Evolutionary conservation across 2,888 invertebrate species (phyloP).

Genomic region (Colletes collaris): DNA sequence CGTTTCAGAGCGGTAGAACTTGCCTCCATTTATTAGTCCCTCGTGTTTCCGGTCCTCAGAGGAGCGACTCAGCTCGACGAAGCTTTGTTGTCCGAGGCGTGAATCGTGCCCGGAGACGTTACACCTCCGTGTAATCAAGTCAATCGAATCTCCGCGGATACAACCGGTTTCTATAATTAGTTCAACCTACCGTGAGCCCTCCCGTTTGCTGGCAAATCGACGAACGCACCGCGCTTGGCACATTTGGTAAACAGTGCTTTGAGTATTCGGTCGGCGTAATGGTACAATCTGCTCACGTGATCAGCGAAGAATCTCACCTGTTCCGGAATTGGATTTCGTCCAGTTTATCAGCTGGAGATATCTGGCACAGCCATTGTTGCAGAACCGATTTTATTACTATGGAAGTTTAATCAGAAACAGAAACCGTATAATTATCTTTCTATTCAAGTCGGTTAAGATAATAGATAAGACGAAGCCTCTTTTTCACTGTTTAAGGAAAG

Average conservation of each 20-base stretch:
- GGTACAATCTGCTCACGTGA: not conserved
- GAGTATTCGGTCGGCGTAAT: not conserved
- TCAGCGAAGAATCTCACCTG: not conserved
- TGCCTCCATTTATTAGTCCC: not conserved
- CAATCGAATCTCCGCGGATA: conserved; percentile 40
- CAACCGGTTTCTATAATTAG: conserved; percentile 68
- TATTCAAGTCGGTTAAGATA: no score
- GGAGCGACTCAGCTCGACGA: not conserved
- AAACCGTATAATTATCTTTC: no score
- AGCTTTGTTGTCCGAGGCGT: conserved; percentile 25
- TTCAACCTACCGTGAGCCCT: conserved; percentile 67
- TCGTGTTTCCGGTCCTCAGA: not conserved
- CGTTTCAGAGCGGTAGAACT: no score
- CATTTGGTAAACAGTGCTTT: conserved; percentile 69
- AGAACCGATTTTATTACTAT: no score
- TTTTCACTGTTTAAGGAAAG: no score
- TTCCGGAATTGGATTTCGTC: no score
- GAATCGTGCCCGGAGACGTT: conserved; percentile 44
- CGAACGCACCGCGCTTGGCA: conserved; percentile 59
- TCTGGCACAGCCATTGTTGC: no score
- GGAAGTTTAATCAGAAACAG: no score
- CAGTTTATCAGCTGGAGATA: no score
- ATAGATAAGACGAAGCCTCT: no score
- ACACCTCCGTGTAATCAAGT: conserved; percentile 38
- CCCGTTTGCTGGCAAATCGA: conserved; percentile 57